Conservation (phyloP, 92 coral and sea anemone genomes). For the Porites cylindrica region DNA sequence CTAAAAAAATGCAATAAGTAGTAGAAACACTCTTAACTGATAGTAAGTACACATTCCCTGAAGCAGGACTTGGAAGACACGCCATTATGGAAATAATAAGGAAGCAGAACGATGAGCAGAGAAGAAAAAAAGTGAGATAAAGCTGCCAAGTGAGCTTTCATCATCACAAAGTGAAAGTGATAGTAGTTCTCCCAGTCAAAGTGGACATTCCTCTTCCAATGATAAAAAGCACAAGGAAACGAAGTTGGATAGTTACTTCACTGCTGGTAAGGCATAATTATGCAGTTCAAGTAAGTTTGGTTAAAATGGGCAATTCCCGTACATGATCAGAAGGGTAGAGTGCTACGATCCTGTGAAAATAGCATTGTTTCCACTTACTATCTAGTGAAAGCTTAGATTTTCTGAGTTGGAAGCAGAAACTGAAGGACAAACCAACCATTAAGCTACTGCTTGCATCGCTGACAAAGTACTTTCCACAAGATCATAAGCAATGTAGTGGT, state of each 20-base stretch:
- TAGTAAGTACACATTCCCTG: constrained; percentile 48
- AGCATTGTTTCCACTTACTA: too few relatives aligned
- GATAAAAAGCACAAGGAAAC: constrained; percentile 28
- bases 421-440: too few relatives aligned
- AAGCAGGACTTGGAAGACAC: constrained; percentile 61
- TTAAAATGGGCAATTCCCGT: too few relatives aligned
- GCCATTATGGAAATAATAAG: constrained; percentile 58
- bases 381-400: too few relatives aligned
- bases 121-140: constrained; percentile 35
- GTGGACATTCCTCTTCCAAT: constrained; percentile 14
- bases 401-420: too few relatives aligned
- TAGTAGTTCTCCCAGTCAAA: neutral
- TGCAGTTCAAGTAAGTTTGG: neutral
- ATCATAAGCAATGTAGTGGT: too few relatives aligned
- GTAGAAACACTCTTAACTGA: constrained; percentile 49
- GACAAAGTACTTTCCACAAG: too few relatives aligned
- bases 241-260: constrained; percentile 17
- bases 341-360: too few relatives aligned
- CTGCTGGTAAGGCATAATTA: constrained; percentile 17
- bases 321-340: too few relatives aligned
- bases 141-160: neutral
- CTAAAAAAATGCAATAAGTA: constrained; percentile 37
- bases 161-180: too few relatives aligned
- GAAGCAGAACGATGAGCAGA: constrained; percentile 68
- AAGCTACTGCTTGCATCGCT: too few relatives aligned